Evolutionary conservation across 2,113 vertebrate genomes (phyloP).

Genomic region (Crotophaga sulcirostris): DNA sequence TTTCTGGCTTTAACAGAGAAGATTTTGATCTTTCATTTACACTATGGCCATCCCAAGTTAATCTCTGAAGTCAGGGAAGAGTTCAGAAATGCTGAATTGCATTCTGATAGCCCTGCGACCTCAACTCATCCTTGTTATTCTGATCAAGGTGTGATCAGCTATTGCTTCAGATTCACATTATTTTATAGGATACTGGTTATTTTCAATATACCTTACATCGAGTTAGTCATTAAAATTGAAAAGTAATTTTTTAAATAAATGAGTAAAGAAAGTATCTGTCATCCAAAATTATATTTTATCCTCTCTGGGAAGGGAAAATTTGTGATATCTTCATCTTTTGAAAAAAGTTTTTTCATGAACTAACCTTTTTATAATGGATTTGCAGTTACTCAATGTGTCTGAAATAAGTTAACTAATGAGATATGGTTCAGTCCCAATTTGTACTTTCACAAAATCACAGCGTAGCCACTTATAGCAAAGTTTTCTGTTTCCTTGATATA

Average conservation of each 20-base stretch:
- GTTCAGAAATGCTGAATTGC: constrained; percentile 4
- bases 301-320: not conserved
- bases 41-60: constrained; percentile 33
- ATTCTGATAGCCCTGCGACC: not conserved
- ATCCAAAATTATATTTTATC: not conserved
- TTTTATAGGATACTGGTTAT: not conserved
- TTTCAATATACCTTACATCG: not conserved
- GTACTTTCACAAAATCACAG: constrained; percentile 40
- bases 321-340: not conserved
- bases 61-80: constrained; percentile 37
- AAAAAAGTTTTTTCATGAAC: not conserved
- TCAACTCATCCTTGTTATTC: not conserved
- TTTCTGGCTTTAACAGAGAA: constrained; percentile 53
- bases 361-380: constrained; percentile 38
- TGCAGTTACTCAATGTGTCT: not conserved
- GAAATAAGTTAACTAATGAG: constrained; percentile 50
- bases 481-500: constrained; percentile 57
- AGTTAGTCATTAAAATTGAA: not conserved
- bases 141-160: not conserved
- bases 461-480: constrained; percentile 46
- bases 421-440: not conserved
- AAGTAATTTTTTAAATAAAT: not conserved
- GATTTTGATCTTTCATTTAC: constrained; percentile 66
- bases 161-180: not conserved
- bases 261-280: not conserved